Evolutionary conservation across 2,113 vertebrate species (phyloP).

Genomic region (Coracopsis vasa): DNA sequence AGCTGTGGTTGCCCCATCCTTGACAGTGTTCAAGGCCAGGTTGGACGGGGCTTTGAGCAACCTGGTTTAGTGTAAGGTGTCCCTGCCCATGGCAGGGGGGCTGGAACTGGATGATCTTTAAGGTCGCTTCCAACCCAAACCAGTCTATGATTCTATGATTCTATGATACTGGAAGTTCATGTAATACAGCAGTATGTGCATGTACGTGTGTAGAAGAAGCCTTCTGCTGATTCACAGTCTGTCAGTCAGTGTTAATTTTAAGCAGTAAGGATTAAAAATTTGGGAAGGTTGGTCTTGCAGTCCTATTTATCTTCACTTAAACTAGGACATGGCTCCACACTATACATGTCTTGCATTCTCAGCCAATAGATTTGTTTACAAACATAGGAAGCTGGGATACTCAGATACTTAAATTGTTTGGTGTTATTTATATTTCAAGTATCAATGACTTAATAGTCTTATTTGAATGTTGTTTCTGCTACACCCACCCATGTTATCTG

Average conservation of each 20-base stretch:
- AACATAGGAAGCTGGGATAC: not conserved
- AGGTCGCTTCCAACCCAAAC: not conserved
- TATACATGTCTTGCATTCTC: not conserved
- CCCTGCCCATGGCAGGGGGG: not conserved
- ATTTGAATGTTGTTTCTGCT: not conserved
- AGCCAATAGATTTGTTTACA: not conserved
- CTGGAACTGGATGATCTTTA: not conserved
- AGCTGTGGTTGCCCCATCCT: not conserved
- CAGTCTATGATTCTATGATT: not conserved
- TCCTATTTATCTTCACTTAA: not conserved
- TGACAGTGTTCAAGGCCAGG: not conserved
- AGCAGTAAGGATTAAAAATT: not conserved
- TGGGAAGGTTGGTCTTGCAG: not conserved
- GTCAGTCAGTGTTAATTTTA: not conserved
- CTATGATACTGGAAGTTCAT: not conserved
- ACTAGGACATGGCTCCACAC: not conserved
- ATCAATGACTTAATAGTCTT: not conserved
- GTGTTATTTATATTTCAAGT: not conserved
- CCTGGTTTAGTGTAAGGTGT: not conserved
- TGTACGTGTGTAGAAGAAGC: not conserved
- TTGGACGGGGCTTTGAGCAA: not conserved
- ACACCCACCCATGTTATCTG: not conserved
- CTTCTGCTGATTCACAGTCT: not conserved
- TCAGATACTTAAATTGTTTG: not conserved
- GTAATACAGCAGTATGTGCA: not conserved